Conservation (phyloP, 2,797 vertebrate genomes). For the Sus cebifrons region DNA sequence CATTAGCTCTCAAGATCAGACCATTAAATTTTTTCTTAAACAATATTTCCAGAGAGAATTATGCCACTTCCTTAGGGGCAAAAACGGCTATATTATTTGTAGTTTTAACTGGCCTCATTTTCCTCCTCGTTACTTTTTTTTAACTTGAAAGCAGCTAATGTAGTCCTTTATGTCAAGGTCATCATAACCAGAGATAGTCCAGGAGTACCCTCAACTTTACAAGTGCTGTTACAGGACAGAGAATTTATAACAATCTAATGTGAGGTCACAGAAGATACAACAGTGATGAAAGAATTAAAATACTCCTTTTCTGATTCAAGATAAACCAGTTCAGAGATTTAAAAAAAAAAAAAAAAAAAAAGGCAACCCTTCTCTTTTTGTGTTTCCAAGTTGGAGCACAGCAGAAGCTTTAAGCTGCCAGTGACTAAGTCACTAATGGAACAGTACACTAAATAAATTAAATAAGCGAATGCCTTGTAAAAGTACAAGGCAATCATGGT, state of each 20-base stretch:
- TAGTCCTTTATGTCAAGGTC: slow-evolving; percentile 50
- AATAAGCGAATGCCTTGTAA: slow-evolving; percentile 71
- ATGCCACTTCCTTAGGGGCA: slow-evolving; percentile 56
- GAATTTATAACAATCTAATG: slow-evolving; percentile 61
- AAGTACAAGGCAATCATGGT: slow-evolving; percentile 63
- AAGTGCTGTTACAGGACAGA: slow-evolving; percentile 59
- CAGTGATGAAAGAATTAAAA: slow-evolving; percentile 74
- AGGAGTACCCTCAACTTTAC: slow-evolving; percentile 33
- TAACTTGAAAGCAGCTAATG: slow-evolving; percentile 54
- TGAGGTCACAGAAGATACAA: slow-evolving; percentile 57
- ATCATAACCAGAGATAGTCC: slow-evolving; percentile 57
- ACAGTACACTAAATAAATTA: slow-evolving; percentile 70
- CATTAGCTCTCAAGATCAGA: slow-evolving; percentile 59
- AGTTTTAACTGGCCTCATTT: slow-evolving; percentile 47
- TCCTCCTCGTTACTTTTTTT: slow-evolving; percentile 52
- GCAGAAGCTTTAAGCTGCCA: slow-evolving; percentile 53
- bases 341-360: background rate
- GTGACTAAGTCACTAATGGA: slow-evolving; percentile 63
- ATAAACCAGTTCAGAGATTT: slow-evolving; percentile 51
- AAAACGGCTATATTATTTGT: slow-evolving; percentile 29
- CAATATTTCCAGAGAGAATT: slow-evolving; percentile 66
- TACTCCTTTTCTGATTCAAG: slow-evolving; percentile 65
- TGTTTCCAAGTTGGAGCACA: slow-evolving; percentile 32
- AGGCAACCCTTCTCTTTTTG: slow-evolving; percentile 29
- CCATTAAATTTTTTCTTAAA: slow-evolving; percentile 56